Evolutionary conservation across 2,888 invertebrate species (phyloP), one percentile per base, ranked within the genome.

Genomic region (Diplolepis rosae): DNA sequence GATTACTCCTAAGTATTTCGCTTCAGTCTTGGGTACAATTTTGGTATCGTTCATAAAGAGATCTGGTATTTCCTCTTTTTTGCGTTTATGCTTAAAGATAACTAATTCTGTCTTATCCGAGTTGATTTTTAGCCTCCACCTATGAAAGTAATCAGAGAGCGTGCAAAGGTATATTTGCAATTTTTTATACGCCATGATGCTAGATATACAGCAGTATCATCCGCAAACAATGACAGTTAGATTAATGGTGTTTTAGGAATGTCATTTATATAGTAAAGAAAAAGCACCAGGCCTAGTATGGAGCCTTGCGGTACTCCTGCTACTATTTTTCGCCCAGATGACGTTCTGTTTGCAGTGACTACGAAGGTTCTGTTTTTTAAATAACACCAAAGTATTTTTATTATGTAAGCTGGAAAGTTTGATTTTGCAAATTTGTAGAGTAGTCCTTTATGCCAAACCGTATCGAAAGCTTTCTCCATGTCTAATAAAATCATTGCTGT

Each of bases 361-460:
- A 68, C 61, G 32, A 83, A 82, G 1, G 48, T 42, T 52, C 82
- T 66, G 1, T 82, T 71, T 5, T n/a, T 22, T 2, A 85, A 66
- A 65, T 79, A 85, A 5, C 75, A 73, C 9, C 65, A 30, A 0
- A 85, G 67, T 1, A 83, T 71, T 71, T 77, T 73, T 0, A 79
- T 73, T 28, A 77, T 66, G 32, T 79, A 54, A n/a, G 32, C 27
- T 56, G 82, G 80, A 35, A 80, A 68, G 15, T 77, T 61, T 27
- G 48, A 54, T 48, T 69, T 35, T 24, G 68, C 69, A n/a, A 85
- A 70, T 76, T 81, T 83, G 66, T 65, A 75, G 4, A 83, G 28
- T 0, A 85, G 78, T 2, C 80, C 84, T 3, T 79, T 68, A 52
- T 84, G 83, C 83, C 85, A 86, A 2, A 87, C 83, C n/a, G n/a